Percentiles rank a stretch among this genome's conserved stretches.
Evolutionary conservation across 2,797 vertebrate genomes (phyloP).

Genomic region (Bovichtus diacanthus): DNA sequence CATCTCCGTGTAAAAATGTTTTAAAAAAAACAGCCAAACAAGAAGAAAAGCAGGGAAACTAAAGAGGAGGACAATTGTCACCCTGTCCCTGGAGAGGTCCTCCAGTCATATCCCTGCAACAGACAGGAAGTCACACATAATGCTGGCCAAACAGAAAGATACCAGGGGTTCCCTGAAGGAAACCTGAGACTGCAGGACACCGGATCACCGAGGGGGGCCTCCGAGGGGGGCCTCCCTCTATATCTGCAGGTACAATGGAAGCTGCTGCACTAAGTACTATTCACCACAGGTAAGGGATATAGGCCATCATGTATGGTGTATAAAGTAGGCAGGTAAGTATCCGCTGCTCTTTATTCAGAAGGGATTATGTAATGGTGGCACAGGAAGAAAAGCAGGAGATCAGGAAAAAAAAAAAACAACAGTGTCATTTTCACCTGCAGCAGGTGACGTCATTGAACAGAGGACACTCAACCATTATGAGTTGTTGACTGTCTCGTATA

Average conservation of each 20-base stretch:
- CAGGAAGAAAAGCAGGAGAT: conserved; percentile 39
- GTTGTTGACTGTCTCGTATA: neutral
- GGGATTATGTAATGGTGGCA: conserved; percentile 72
- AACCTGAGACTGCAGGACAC: conserved; percentile 72
- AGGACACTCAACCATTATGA: neutral
- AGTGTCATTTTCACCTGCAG: conserved; percentile 67
- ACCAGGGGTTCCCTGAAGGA: conserved; percentile 75
- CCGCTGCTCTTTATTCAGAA: conserved; percentile 58
- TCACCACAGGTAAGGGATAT: conserved; percentile 76
- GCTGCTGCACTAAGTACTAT: conserved; percentile 72
- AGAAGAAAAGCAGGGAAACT: conserved; percentile 58
- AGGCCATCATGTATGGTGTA: conserved; percentile 61
- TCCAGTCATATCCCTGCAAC: conserved; percentile 60
- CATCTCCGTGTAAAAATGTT: conserved; percentile 15
- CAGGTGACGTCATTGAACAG: conserved; percentile 68
- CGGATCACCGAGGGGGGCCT: conserved; percentile 65
- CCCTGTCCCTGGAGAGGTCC: conserved; percentile 61
- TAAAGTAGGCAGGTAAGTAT: conserved; percentile 63
- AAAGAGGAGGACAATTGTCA: conserved; percentile 65
- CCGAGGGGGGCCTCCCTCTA: conserved; percentile 65
- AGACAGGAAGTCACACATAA: conserved; percentile 79
- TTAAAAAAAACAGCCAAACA: conserved; percentile 29
- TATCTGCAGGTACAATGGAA: conserved; percentile 71
- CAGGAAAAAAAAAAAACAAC: conserved; percentile 56
- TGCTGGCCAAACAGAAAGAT: conserved; percentile 73